phyloP scores from a whole-genome alignment of 2,113 vertebrate species.

The Azemiops feae region DNA sequence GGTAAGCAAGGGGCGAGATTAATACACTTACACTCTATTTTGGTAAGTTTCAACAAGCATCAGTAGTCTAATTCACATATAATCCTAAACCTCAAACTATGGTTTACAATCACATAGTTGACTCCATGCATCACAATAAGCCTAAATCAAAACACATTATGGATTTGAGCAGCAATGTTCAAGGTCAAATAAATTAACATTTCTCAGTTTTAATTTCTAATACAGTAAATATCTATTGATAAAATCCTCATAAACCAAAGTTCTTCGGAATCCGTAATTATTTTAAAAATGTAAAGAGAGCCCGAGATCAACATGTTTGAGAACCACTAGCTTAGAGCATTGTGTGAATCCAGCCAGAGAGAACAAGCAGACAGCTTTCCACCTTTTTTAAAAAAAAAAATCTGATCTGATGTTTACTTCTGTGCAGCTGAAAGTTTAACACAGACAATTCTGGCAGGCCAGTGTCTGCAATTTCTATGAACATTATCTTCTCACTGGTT shows the following conservation, averaged over 20 bases:
- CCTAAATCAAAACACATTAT: neutral
- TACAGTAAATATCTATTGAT: neutral
- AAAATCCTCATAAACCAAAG: neutral
- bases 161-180: neutral
- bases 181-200: neutral
- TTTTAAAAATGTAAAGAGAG: neutral
- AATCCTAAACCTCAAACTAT: neutral
- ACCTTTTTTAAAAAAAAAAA: neutral
- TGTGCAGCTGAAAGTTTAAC: neutral
- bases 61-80: neutral
- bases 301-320: neutral
- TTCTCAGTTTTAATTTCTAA: neutral
- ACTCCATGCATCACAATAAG: neutral
- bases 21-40: neutral
- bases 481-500: neutral
- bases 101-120: neutral
- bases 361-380: neutral
- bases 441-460: neutral
- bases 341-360: neutral
- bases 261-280: neutral
- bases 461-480: neutral
- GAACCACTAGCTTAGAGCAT: neutral
- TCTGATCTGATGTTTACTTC: neutral
- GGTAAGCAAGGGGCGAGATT: neutral
- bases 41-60: neutral